phyloP scores from a whole-genome alignment of 1,140 invertebrate genomes.

The Diachasmimorpha longicaudata region DNA sequence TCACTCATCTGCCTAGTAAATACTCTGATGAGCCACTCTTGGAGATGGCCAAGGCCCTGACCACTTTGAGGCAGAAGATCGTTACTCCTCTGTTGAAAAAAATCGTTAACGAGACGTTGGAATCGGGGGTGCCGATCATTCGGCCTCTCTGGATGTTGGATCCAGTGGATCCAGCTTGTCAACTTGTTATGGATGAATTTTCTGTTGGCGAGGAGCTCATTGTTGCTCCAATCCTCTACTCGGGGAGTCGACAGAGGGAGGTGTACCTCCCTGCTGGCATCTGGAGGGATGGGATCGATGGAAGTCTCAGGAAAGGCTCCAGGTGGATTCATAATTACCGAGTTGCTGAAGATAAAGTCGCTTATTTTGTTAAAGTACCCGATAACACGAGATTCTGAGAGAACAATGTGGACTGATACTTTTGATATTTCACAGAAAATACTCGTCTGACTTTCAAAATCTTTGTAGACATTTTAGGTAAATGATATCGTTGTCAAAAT shows the following conservation, averaged over 20 bases:
- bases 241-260: slow-evolving; percentile 66
- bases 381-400: slow-evolving; percentile 78
- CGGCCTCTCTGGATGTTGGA: slow-evolving; percentile 92
- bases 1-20: slow-evolving; percentile 86
- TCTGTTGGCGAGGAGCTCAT: slow-evolving; percentile 89
- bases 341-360: slow-evolving; percentile 79
- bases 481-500: too few species aligned
- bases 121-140: slow-evolving; percentile 83
- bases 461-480: too few species aligned
- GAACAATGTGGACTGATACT: not conserved
- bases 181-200: slow-evolving; percentile 86
- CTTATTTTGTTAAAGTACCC: slow-evolving; percentile 85
- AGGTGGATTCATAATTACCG: slow-evolving; percentile 88
- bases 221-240: slow-evolving; percentile 85
- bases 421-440: not conserved
- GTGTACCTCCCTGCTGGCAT: slow-evolving; percentile 87
- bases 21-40: slow-evolving; percentile 80
- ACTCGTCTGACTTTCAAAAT: too few species aligned
- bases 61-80: slow-evolving; percentile 75
- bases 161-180: slow-evolving; percentile 79
- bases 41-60: slow-evolving; percentile 78
- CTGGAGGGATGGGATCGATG: slow-evolving; percentile 89
- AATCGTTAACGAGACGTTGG: slow-evolving; percentile 76
- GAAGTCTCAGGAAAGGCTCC: slow-evolving; percentile 82
- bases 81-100: slow-evolving; percentile 79